These are phyloP conservation scores for Eidolon helvum DNA, from an alignment of 2,113 vertebrate genomes.

Conservation along the genomic window DNA sequence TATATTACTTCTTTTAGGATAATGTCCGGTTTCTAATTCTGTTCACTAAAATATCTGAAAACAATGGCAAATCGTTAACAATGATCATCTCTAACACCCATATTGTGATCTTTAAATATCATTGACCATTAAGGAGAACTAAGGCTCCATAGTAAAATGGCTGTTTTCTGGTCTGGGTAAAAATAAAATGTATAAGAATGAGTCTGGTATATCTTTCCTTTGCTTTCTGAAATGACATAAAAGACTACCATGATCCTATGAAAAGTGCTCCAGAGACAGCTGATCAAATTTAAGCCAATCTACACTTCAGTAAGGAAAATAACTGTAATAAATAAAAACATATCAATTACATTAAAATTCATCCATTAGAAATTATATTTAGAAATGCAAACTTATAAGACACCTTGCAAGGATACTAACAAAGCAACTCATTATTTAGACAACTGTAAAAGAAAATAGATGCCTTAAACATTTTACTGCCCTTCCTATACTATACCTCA, in stretches of 20 bases:
- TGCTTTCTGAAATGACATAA: background rate
- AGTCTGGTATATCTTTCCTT: background rate
- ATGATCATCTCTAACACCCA: too few relatives aligned
- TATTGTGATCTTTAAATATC: background rate
- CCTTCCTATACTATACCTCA: background rate
- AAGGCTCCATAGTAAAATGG: background rate
- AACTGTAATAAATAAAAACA: background rate
- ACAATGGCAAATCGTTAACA: too few relatives aligned
- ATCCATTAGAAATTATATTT: background rate
- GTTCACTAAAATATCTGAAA: too few relatives aligned
- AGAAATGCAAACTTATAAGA: background rate
- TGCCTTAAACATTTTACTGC: background rate
- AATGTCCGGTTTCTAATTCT: too few relatives aligned
- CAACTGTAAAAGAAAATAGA: background rate
- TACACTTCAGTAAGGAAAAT: background rate
- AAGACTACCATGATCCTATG: background rate
- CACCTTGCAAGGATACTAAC: background rate
- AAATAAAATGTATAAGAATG: background rate
- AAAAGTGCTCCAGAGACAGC: background rate
- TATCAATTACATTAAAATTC: background rate
- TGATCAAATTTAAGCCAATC: background rate
- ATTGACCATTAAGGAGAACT: background rate
- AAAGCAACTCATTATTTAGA: background rate
- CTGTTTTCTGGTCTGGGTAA: background rate
- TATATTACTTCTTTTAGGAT: too few relatives aligned